Evolutionary conservation across 2,797 vertebrate genomes (phyloP).

Genomic region (Amblyraja radiata): DNA sequence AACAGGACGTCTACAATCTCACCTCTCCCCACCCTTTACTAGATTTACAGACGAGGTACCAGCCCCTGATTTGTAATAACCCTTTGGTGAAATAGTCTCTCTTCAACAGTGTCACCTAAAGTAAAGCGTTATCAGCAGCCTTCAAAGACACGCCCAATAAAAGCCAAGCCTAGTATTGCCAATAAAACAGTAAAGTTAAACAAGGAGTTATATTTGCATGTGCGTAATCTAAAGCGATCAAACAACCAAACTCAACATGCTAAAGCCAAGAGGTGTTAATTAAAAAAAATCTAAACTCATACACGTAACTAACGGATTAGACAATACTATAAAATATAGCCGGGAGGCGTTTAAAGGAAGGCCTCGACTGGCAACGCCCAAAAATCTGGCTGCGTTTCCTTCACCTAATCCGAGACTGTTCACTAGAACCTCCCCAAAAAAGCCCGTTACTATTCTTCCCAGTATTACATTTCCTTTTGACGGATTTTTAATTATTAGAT

Average conservation of each 20-base stretch:
- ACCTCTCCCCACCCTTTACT: neutral
- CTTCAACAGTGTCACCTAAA: conserved; percentile 3
- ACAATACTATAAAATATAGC: neutral
- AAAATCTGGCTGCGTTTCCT: conserved; percentile 30
- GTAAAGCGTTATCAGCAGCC: neutral
- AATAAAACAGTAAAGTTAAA: conserved; percentile 18
- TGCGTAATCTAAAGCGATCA: neutral
- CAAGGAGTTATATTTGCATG: neutral
- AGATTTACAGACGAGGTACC: neutral
- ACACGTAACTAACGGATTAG: neutral
- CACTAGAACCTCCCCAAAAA: neutral
- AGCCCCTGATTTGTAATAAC: neutral
- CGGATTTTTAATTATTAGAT: neutral
- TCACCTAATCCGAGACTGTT: neutral
- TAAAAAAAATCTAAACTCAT: neutral
- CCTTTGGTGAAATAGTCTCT: neutral
- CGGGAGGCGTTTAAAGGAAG: neutral
- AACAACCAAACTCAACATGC: neutral
- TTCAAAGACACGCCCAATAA: conserved; percentile 3
- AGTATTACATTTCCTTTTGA: too few species aligned
- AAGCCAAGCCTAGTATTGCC: neutral
- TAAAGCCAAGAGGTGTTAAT: too few species aligned
- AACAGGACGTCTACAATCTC: neutral
- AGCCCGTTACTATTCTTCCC: neutral
- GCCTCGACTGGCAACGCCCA: conserved; percentile 25